Evolutionary conservation across 2,113 vertebrate species (phyloP), one percentile per base, ranked within the genome.

Genomic region (Pangasianodon gigas): DNA sequence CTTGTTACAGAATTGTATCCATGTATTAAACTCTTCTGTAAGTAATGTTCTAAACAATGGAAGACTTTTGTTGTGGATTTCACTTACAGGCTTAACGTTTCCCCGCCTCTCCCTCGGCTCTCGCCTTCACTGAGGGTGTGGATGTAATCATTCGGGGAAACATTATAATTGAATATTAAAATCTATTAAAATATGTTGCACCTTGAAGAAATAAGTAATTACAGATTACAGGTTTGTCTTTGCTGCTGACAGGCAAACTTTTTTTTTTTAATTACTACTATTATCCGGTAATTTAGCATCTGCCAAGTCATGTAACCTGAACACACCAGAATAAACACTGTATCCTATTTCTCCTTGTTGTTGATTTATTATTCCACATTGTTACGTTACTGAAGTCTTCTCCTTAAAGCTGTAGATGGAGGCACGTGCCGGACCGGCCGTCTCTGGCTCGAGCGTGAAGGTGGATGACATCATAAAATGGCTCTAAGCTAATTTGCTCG

Each of bases 21-120:
- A 60, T 92, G 91, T 92, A 92, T 93, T 93, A 92, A 93, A 92
- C 90, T 90, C 56, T 86, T 92, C 84, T 93, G 91, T 92, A 92
- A 87, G 85, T 87, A 91, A 89, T 77, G 46, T 87, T 92, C 91
- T 93, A 92, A 94, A 89, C 92, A 90, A 92, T 93, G 92, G 92
- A 94, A 93, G 88, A 91, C 84, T 95, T 93, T 94, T 94, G 95
- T 94, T 94, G 94, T 95, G 94, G 94, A 91, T 94, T 95, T 94
- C 88, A 93, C 91, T 91, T 92, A 93, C 92, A 80, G 85, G 85
- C 91, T 91, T 92, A 67, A 75, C 51, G 58, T 79, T 11, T 14
- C 86, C 62, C 51, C 6, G 16, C 48, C 29, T 37, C 37, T 32
- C 89, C 87, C 79, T 93, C 62, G 89, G 93, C 32, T 84, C 37